Conservation (phyloP, 1,140 invertebrate genomes). For the Venustaconcha ellipsiformis region DNA sequence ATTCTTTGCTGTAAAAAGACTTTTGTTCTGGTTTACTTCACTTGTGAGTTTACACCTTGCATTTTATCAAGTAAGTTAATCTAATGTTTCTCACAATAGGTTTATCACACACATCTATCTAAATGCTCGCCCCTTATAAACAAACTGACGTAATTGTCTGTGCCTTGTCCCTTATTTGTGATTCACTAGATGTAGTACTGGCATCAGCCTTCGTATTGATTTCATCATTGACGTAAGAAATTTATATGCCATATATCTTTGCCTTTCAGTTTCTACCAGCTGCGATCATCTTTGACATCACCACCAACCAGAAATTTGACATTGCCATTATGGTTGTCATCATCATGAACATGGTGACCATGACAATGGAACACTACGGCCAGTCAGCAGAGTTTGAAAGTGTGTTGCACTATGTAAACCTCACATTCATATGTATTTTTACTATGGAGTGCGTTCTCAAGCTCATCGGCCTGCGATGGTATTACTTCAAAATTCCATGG, state of each 20-base stretch:
- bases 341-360: conserved; percentile 97
- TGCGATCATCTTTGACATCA: conserved; percentile 96
- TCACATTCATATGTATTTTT: conserved; percentile 99
- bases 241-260: conserved; percentile 24
- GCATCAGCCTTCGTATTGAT: background rate
- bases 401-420: conserved; percentile 91
- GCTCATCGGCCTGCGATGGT: conserved; percentile 95
- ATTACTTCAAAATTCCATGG: conserved; percentile 99
- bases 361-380: conserved; percentile 97
- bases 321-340: conserved; percentile 99
- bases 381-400: conserved; percentile 83
- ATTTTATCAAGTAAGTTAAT: no score
- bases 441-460: conserved; percentile 97
- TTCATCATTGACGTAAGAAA: background rate
- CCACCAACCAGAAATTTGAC: conserved; percentile 98
- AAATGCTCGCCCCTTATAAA: no score
- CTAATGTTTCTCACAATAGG: no score
- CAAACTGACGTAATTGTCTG: no score
- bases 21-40: no score
- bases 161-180: no score
- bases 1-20: no score
- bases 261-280: conserved; percentile 91
- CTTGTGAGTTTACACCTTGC: no score
- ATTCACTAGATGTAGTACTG: background rate
- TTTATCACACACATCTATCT: no score